These are phyloP conservation scores for Myodes glareolus DNA, from an alignment of 2,113 vertebrate species.

Conservation along the genomic window DNA sequence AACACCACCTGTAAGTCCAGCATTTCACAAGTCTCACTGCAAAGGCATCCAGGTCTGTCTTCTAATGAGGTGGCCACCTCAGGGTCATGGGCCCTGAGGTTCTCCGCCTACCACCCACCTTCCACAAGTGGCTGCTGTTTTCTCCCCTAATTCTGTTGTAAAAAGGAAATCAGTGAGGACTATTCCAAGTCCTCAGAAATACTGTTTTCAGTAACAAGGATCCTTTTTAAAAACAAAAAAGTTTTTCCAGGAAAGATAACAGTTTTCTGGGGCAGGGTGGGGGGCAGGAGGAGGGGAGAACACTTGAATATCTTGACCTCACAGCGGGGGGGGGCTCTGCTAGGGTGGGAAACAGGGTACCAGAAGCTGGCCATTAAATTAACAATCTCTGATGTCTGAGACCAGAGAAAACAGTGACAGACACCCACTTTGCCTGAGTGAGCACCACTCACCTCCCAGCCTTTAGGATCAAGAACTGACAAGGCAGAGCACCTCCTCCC, in stretches of 20 bases:
- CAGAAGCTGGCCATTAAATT: slow-evolving; percentile 22
- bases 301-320: neutral
- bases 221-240: neutral
- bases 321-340: neutral
- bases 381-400: slow-evolving; percentile 26
- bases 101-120: neutral
- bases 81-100: neutral
- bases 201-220: neutral
- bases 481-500: neutral
- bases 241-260: neutral
- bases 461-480: neutral
- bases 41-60: slow-evolving; percentile 53
- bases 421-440: neutral
- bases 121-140: neutral
- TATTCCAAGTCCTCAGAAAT: slow-evolving; percentile 2
- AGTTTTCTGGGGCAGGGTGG: neutral
- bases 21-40: slow-evolving; percentile 84
- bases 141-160: neutral
- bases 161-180: slow-evolving; percentile 19
- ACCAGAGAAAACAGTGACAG: neutral
- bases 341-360: neutral
- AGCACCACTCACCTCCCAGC: neutral
- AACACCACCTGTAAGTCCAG: slow-evolving; percentile 87
- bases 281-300: too few species aligned
- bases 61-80: slow-evolving; percentile 43